Evolutionary conservation across 1,140 invertebrate species (phyloP).

Genomic region (Lucilia sericata): DNA sequence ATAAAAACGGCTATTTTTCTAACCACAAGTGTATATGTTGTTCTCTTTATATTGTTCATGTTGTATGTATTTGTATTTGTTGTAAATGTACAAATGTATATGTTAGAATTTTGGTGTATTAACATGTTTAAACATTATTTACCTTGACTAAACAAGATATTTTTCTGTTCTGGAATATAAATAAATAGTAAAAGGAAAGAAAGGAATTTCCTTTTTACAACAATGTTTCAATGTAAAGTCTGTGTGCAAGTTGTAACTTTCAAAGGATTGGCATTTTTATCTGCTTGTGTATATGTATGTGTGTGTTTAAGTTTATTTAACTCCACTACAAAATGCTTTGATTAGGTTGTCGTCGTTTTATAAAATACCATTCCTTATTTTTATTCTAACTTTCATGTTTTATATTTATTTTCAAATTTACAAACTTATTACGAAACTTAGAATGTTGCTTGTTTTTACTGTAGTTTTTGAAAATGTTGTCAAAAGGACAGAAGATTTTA

Average conservation of each 20-base stretch:
- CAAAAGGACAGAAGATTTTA: background rate
- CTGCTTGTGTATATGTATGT: background rate
- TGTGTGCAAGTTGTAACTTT: background rate
- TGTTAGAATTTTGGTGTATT: constrained; percentile 21
- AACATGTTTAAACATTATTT: constrained; percentile 29
- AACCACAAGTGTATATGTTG: too few species aligned
- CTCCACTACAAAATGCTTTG: background rate
- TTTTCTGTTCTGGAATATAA: background rate
- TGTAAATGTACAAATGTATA: background rate
- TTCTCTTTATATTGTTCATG: too few species aligned
- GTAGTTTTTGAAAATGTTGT: background rate
- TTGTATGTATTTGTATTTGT: too few species aligned
- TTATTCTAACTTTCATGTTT: too few species aligned
- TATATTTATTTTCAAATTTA: too few species aligned
- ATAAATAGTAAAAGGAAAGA: background rate
- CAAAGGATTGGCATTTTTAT: constrained; percentile 6
- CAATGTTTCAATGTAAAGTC: background rate
- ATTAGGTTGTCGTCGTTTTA: background rate
- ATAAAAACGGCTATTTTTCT: too few species aligned
- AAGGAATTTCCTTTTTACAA: background rate
- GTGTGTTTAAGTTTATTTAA: background rate
- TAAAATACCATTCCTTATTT: background rate
- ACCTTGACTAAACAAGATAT: constrained; percentile 29
- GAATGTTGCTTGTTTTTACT: background rate
- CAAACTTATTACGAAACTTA: background rate